Evolutionary conservation across 2,888 invertebrate species (phyloP).

Genomic region (Pterostichus madidus): DNA sequence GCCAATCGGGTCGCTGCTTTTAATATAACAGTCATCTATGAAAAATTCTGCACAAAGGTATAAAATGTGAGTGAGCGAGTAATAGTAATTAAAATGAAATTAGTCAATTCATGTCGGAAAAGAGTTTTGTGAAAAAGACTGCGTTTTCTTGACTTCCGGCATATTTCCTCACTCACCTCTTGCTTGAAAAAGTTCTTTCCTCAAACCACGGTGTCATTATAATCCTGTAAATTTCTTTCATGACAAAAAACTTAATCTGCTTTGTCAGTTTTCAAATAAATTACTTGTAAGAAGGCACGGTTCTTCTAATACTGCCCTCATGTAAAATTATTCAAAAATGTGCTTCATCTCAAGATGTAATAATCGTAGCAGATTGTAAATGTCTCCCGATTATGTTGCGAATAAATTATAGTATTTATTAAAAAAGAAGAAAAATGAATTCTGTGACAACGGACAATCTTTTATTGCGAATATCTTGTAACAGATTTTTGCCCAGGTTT

Average conservation of each 20-base stretch:
- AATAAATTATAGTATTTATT: slow-evolving; percentile 26
- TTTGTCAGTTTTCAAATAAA: slow-evolving; percentile 62
- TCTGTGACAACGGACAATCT: background rate
- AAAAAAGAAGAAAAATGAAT: slow-evolving; percentile 25
- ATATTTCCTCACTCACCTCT: slow-evolving; percentile 37
- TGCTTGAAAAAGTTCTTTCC: slow-evolving; percentile 25
- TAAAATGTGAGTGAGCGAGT: slow-evolving; percentile 15
- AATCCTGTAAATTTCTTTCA: slow-evolving; percentile 58
- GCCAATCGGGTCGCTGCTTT: background rate
- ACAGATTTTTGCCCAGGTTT: background rate
- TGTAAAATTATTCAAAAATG: background rate
- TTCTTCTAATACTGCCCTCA: background rate
- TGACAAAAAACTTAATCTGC: slow-evolving; percentile 63
- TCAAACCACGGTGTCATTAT: slow-evolving; percentile 51
- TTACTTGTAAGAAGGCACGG: slow-evolving; percentile 24
- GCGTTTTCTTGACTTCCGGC: slow-evolving; percentile 29
- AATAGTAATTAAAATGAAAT: slow-evolving; percentile 47
- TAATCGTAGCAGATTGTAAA: background rate
- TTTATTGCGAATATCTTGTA: slow-evolving; percentile 3
- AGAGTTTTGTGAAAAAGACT: slow-evolving; percentile 15
- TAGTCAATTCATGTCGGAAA: slow-evolving; percentile 29
- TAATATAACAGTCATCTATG: background rate
- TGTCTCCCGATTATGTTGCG: background rate
- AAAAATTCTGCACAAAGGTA: background rate
- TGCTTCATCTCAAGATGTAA: slow-evolving; percentile 3